A percentile compares a stretch with the other conserved stretches of the same genome.
These are phyloP conservation scores for Gallinago media DNA, from an alignment of 2,113 vertebrate genomes.

Conservation along the genomic window DNA sequence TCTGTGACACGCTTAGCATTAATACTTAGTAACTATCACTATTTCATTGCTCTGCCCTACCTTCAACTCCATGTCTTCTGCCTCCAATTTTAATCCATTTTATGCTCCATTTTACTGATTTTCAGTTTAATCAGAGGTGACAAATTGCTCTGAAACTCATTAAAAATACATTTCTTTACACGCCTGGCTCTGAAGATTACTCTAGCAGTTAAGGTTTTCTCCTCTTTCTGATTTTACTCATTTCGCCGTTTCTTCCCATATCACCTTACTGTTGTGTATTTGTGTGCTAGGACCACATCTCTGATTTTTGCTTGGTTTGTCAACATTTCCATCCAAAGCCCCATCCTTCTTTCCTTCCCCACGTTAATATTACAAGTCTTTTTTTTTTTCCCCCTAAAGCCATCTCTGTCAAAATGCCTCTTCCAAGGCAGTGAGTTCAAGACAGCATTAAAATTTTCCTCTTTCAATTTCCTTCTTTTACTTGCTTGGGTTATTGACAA, in stretches of 20 bases:
- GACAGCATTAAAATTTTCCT: neutral
- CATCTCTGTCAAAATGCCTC: neutral
- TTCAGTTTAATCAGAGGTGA: neutral
- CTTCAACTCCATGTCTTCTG: neutral
- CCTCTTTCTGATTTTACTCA: neutral
- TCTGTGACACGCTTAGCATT: neutral
- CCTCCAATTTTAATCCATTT: conserved; percentile 3
- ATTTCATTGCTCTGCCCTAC: neutral
- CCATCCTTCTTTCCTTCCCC: neutral
- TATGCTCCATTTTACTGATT: neutral
- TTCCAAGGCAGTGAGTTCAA: neutral
- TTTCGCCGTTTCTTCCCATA: neutral
- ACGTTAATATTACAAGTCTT: neutral
- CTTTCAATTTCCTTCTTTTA: neutral
- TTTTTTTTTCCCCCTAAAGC: neutral
- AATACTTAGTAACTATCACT: neutral
- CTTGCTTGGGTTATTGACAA: neutral
- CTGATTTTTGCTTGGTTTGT: neutral
- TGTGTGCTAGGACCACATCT: neutral
- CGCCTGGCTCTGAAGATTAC: neutral
- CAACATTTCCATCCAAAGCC: neutral
- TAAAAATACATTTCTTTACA: neutral
- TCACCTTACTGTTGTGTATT: neutral
- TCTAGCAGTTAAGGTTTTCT: neutral
- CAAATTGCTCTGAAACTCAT: neutral